A percentile compares a stretch with the other conserved stretches of the same genome.
Evolutionary conservation across 2,113 vertebrate genomes (phyloP).

Genomic region (Nyctibius bracteatus): DNA sequence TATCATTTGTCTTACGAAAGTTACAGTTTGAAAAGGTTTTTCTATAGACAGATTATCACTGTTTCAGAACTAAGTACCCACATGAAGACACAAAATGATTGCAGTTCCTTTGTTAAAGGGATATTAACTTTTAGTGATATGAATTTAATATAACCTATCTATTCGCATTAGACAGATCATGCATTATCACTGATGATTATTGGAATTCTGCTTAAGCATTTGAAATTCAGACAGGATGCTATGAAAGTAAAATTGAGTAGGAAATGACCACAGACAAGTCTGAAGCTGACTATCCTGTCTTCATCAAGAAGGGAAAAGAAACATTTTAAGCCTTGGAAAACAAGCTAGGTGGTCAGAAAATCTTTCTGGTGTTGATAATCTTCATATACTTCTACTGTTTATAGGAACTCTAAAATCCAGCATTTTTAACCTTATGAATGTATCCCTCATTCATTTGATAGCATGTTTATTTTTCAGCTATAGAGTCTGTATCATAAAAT

Average conservation of each 20-base stretch:
- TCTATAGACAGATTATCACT: neutral
- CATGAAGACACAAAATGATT: neutral
- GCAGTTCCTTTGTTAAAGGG: neutral
- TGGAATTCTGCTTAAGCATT: neutral
- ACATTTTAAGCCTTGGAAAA: neutral
- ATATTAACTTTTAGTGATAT: neutral
- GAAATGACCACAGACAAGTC: neutral
- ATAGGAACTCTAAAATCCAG: neutral
- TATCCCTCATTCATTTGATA: neutral
- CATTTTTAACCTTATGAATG: neutral
- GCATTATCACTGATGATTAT: neutral
- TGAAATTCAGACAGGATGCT: neutral
- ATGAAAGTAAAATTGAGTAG: neutral
- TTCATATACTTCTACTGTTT: neutral
- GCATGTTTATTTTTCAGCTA: neutral
- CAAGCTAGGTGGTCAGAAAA: neutral
- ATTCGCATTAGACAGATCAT: neutral
- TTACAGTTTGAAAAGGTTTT: neutral
- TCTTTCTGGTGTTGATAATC: neutral
- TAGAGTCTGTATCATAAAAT: neutral
- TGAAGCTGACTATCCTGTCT: neutral
- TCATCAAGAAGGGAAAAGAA: neutral
- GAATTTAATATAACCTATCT: conserved; percentile 17
- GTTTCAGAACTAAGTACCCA: neutral
- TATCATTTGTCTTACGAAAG: neutral